Conservation (phyloP, 2,888 invertebrate species). For the Agonum fuliginosum region DNA sequence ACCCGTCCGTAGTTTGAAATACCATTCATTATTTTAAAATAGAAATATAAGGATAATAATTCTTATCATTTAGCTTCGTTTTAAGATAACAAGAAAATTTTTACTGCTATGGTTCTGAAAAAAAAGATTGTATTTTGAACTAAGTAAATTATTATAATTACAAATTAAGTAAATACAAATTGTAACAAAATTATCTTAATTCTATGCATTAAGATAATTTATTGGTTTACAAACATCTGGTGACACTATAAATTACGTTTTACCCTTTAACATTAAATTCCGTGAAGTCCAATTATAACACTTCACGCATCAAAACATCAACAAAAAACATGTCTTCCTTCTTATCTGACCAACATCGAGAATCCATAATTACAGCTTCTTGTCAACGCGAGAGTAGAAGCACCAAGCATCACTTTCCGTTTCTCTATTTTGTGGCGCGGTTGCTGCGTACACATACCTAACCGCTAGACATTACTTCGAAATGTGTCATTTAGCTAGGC, state of each 20-base stretch:
- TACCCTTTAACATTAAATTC: constrained; percentile 36
- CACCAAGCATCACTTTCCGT: constrained; percentile 37
- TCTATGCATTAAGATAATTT: constrained; percentile 3
- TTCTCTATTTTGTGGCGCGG: constrained; percentile 9
- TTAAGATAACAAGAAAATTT: too few relatives aligned
- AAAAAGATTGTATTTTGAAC: too few relatives aligned
- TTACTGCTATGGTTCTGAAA: too few relatives aligned
- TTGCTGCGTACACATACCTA: constrained; percentile 41
- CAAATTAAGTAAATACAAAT: background rate
- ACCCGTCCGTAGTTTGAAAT: too few relatives aligned
- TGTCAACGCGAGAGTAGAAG: too few relatives aligned
- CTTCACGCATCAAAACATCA: constrained; percentile 33
- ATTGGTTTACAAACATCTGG: constrained; percentile 25
- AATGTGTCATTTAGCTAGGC: constrained; percentile 42
- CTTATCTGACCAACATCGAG: constrained; percentile 25
- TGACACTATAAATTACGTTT: constrained; percentile 28
- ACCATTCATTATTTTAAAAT: too few relatives aligned
- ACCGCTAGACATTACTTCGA: constrained; percentile 41
- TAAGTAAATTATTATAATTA: background rate
- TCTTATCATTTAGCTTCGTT: too few relatives aligned
- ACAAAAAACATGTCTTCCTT: constrained; percentile 9
- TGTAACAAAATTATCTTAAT: constrained; percentile 40
- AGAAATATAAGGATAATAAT: too few relatives aligned
- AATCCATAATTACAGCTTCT: constrained; percentile 39
- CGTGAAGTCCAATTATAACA: constrained; percentile 35